phyloP scores from a whole-genome alignment of 2,797 vertebrate species.

The Anas georgica region DNA sequence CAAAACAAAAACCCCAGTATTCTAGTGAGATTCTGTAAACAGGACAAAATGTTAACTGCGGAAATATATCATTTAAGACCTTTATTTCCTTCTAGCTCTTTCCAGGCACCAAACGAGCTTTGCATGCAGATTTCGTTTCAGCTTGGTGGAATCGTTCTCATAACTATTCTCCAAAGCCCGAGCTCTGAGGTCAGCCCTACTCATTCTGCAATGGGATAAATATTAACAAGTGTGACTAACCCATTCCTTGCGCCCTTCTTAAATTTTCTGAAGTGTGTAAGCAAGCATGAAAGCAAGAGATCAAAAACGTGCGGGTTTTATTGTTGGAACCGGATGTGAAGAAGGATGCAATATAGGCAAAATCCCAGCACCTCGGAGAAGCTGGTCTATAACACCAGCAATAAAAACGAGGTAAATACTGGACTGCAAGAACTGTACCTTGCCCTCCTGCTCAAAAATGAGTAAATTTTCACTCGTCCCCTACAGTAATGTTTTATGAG shows the following conservation, averaged over 20 bases:
- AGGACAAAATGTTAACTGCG: slow-evolving; percentile 51
- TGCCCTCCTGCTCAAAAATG: slow-evolving; percentile 14
- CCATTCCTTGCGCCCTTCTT: slow-evolving; percentile 64
- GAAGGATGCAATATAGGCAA: slow-evolving; percentile 6
- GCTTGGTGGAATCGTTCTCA: slow-evolving; percentile 50
- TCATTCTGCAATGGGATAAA: slow-evolving; percentile 58
- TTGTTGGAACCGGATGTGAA: slow-evolving; percentile 48
- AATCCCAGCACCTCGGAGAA: slow-evolving; percentile 4
- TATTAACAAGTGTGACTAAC: slow-evolving; percentile 76
- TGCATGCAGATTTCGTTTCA: slow-evolving; percentile 68
- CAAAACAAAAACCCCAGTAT: slow-evolving; percentile 54
- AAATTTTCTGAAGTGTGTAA: slow-evolving; percentile 65
- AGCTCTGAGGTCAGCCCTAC: slow-evolving; percentile 49
- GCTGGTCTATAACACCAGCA: slow-evolving; percentile 7
- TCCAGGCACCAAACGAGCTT: slow-evolving; percentile 56
- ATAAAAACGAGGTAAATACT: neutral
- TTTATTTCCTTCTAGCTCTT: slow-evolving; percentile 69
- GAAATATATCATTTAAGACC: slow-evolving; percentile 68
- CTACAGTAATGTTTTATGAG: neutral
- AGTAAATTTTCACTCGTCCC: neutral
- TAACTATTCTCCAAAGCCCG: slow-evolving; percentile 61
- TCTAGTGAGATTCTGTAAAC: slow-evolving; percentile 65
- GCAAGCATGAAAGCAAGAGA: slow-evolving; percentile 52
- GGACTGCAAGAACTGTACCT: slow-evolving; percentile 20
- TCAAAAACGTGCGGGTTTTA: slow-evolving; percentile 39